Evolutionary conservation across 2,797 vertebrate genomes (phyloP).

Genomic region (Phoxinus dragarum): DNA sequence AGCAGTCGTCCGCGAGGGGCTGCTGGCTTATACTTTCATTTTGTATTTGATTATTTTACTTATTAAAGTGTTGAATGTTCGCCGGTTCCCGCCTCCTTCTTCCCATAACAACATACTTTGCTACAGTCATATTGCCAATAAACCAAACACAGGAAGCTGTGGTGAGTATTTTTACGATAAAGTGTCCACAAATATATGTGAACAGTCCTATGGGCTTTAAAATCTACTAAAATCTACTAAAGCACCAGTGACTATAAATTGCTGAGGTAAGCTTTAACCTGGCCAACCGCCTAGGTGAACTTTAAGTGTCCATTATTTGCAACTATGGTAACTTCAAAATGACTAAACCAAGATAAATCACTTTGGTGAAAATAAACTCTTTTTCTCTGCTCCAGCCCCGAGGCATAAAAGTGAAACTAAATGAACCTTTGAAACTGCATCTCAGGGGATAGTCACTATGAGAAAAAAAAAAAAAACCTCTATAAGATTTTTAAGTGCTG

Average conservation of each 20-base stretch:
- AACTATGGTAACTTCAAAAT: conserved; percentile 47
- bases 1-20: no score
- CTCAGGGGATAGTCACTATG: conserved; percentile 68
- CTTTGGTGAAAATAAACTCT: conserved; percentile 74
- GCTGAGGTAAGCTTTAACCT: conserved; percentile 42
- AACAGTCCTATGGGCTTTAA: conserved; percentile 29
- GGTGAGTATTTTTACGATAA: conserved; percentile 16
- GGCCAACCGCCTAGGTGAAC: conserved; percentile 32
- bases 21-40: no score
- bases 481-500: conserved; percentile 84
- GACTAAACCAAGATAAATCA: conserved; percentile 69
- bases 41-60: no score
- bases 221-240: conserved; percentile 37
- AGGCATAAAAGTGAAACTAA: conserved; percentile 81
- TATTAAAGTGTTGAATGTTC: no score
- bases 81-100: no score
- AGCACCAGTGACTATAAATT: conserved; percentile 27
- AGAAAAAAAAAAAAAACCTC: conserved; percentile 53
- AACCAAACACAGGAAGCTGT: conserved; percentile 20
- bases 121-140: conserved; percentile 10
- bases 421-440: conserved; percentile 83
- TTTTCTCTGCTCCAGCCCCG: conserved; percentile 73
- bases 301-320: conserved; percentile 46
- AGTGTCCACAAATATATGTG: conserved; percentile 10
- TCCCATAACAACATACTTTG: no score